These are phyloP conservation scores for Pedetes capensis DNA, from an alignment of 2,113 vertebrate genomes.

Conservation along the genomic window DNA sequence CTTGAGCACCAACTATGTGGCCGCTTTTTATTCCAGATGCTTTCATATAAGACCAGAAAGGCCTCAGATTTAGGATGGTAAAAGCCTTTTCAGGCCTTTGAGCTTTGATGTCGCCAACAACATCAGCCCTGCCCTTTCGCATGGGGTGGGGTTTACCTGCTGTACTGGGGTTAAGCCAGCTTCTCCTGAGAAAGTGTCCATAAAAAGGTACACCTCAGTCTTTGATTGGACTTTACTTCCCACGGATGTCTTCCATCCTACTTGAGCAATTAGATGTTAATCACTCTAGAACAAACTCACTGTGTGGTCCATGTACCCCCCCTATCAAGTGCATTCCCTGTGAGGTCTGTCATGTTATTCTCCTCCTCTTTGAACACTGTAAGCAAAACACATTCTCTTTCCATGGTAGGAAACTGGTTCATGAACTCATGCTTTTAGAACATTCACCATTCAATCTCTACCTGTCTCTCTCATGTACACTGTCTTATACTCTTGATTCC, in stretches of 20 bases:
- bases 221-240: background rate
- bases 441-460: background rate
- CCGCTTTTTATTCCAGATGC: background rate
- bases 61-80: background rate
- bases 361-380: background rate
- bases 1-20: background rate
- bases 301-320: background rate
- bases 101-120: background rate
- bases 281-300: background rate
- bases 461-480: background rate
- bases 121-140: background rate
- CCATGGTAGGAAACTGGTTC: background rate
- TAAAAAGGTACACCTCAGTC: background rate
- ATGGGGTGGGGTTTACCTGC: background rate
- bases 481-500: background rate
- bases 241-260: background rate
- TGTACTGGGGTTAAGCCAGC: background rate
- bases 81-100: too few relatives aligned
- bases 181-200: background rate
- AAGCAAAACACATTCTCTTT: background rate
- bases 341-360: background rate
- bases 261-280: background rate
- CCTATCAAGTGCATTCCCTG: background rate
- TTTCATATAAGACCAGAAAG: background rate
- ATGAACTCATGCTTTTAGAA: background rate